phyloP scores from a whole-genome alignment of 2,797 vertebrate species.

The Knipowitschia caucasica region DNA sequence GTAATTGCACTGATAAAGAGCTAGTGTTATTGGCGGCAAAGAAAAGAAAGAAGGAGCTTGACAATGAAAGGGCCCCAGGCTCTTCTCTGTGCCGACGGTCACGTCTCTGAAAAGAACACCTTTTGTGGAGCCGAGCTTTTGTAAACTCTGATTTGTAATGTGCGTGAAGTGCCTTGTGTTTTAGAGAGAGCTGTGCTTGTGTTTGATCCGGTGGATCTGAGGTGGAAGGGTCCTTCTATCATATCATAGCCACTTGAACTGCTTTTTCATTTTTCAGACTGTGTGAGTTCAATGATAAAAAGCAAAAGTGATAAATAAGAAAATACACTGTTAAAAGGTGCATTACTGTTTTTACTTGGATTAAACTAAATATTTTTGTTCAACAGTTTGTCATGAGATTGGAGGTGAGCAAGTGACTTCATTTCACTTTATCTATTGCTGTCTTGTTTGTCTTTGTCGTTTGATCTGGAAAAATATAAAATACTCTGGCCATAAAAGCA shows the following conservation, averaged over 20 bases:
- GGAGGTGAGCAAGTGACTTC: too few species aligned
- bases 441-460: too few species aligned
- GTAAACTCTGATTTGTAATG: conserved; percentile 58
- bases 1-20: conserved; percentile 83
- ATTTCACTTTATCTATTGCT: too few species aligned
- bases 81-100: conserved; percentile 36
- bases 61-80: conserved; percentile 51
- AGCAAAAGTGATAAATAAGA: conserved; percentile 10
- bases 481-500: too few species aligned
- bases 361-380: too few species aligned
- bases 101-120: conserved; percentile 58
- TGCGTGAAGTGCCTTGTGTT: conserved; percentile 56
- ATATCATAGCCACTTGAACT: conserved; percentile 52
- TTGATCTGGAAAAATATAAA: too few species aligned
- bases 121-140: conserved; percentile 57
- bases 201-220: conserved; percentile 55
- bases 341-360: too few species aligned
- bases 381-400: too few species aligned
- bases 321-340: too few species aligned
- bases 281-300: conserved; percentile 10
- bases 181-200: conserved; percentile 33
- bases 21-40: conserved; percentile 58
- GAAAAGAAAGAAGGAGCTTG: conserved; percentile 57
- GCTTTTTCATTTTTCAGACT: conserved; percentile 12
- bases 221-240: conserved; percentile 44